These are phyloP conservation scores for Parnassius smintheus DNA, from an alignment of 2,888 invertebrate genomes.

Conservation along the genomic window DNA sequence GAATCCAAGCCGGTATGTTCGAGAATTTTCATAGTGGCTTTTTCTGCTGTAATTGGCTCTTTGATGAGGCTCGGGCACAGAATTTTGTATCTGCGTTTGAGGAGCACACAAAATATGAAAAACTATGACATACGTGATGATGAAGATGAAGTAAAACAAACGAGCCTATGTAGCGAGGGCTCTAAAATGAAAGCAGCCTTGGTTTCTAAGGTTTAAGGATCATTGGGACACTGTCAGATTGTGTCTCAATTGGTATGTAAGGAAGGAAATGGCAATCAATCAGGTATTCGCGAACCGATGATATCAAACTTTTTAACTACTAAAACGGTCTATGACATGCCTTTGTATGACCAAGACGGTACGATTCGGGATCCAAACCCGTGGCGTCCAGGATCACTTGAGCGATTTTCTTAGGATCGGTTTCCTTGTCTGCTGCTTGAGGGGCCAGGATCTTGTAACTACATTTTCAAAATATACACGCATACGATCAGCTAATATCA, in stretches of 20 bases:
- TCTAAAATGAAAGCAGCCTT: constrained; percentile 53
- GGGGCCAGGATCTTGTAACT: constrained; percentile 99
- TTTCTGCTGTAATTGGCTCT: constrained; percentile 86
- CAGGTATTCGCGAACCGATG: constrained; percentile 48
- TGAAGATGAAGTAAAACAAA: constrained; percentile 51
- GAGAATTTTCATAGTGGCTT: constrained; percentile 91
- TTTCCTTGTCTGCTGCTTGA: constrained; percentile 87
- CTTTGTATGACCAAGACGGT: constrained; percentile 99
- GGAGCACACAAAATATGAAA: constrained; percentile 66
- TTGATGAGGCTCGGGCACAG: constrained; percentile 95
- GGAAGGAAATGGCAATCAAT: constrained; percentile 54
- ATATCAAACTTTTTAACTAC: constrained; percentile 62
- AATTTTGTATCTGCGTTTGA: constrained; percentile 97
- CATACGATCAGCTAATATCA: constrained; percentile 65
- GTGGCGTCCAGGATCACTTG: constrained; percentile 90
- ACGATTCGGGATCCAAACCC: constrained; percentile 94
- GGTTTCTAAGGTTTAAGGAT: constrained; percentile 41
- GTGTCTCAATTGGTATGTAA: constrained; percentile 47
- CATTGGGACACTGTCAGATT: constrained; percentile 50
- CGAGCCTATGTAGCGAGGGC: constrained; percentile 66
- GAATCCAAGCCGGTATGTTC: constrained; percentile 91
- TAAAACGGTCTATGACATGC: constrained; percentile 84
- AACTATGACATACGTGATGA: constrained; percentile 47
- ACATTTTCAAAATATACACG: constrained; percentile 76
- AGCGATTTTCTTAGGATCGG: constrained; percentile 91